Percentiles rank a stretch among this genome's conserved stretches.
These are phyloP conservation scores for Yponomeuta plumbellus DNA, from an alignment of 2,888 invertebrate species.

Conservation along the genomic window DNA sequence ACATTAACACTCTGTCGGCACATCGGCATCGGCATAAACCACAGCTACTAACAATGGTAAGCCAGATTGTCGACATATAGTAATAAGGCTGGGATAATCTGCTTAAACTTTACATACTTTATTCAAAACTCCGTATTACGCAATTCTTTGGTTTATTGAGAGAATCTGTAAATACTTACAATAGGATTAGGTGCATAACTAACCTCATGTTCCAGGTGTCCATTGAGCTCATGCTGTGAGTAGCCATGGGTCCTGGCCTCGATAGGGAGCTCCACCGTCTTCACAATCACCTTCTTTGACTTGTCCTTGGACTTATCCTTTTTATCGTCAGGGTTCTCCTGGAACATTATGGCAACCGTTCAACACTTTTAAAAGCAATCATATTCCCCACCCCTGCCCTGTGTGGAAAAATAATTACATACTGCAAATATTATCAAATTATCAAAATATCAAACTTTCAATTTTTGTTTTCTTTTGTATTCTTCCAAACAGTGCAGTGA, in stretches of 20 bases:
- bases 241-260: conserved; percentile 85
- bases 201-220: conserved; percentile 88
- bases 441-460: neutral
- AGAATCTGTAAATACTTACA: too few species aligned
- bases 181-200: conserved; percentile 20
- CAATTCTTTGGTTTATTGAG: too few species aligned
- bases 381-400: conserved; percentile 57
- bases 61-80: too few species aligned
- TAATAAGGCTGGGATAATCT: too few species aligned
- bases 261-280: conserved; percentile 90
- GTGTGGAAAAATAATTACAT: conserved; percentile 35
- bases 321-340: conserved; percentile 74
- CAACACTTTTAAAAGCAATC: conserved; percentile 39
- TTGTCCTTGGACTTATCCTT: conserved; percentile 80
- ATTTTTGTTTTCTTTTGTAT: neutral
- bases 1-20: too few species aligned
- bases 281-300: conserved; percentile 84
- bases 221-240: conserved; percentile 82
- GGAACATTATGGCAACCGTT: conserved; percentile 56
- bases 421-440: neutral
- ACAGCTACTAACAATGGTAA: too few species aligned
- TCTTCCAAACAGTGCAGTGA: conserved; percentile 56
- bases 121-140: too few species aligned
- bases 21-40: too few species aligned
- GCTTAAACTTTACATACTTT: too few species aligned